Percentiles rank a stretch among this genome's conserved stretches.
Evolutionary conservation across 1,140 invertebrate species (phyloP).

Genomic region (Dendroctonus ponderosae): DNA sequence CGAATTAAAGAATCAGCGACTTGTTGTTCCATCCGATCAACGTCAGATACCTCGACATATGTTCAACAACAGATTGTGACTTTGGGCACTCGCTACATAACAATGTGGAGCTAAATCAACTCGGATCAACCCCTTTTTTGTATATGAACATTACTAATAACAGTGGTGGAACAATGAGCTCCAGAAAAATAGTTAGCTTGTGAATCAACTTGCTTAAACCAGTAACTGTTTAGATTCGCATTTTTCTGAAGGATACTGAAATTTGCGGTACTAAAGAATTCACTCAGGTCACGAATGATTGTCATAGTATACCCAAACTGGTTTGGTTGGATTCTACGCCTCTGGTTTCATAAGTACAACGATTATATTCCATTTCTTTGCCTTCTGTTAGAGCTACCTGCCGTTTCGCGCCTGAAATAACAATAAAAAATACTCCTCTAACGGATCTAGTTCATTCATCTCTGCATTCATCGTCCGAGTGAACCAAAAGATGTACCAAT

Average conservation of each 20-base stretch:
- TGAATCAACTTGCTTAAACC: no score
- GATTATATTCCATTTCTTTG: not conserved
- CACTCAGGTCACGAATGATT: no score
- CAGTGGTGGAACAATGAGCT: slow-evolving; percentile 3
- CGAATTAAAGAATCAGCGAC: slow-evolving; percentile 13
- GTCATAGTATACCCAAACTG: no score
- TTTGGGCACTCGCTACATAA: slow-evolving; percentile 29
- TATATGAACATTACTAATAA: slow-evolving; percentile 14
- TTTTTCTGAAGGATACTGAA: no score
- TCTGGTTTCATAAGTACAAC: not conserved
- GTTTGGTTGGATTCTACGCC: no score
- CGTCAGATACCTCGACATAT: slow-evolving; percentile 21
- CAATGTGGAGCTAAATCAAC: slow-evolving; percentile 17
- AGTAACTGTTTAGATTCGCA: no score
- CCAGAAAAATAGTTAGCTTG: no score
- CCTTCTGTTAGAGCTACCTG: not conserved
- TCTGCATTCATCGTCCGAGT: no score
- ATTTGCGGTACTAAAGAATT: no score
- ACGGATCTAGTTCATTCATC: not conserved
- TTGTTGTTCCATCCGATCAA: slow-evolving; percentile 19
- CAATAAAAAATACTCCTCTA: not conserved
- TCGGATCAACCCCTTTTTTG: slow-evolving; percentile 18
- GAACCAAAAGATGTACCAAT: no score
- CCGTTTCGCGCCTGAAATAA: not conserved
- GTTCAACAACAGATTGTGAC: slow-evolving; percentile 32